These are phyloP conservation scores for Elephas maximus DNA, from an alignment of 2,113 vertebrate species.

Conservation along the genomic window DNA sequence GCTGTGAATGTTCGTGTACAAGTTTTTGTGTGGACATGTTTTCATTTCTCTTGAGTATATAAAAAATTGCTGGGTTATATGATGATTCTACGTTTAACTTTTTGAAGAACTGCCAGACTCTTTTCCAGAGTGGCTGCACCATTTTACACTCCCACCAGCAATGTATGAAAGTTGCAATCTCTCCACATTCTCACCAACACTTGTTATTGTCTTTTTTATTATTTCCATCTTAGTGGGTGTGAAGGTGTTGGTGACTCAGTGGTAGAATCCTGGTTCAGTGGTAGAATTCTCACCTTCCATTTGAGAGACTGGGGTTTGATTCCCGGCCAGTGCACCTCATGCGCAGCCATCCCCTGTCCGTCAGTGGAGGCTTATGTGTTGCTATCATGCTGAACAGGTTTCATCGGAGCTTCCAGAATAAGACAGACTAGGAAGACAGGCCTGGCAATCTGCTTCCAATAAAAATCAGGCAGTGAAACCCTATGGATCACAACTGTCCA, in stretches of 20 bases:
- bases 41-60: conserved; percentile 13
- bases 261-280: neutral
- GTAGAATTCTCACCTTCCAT: neutral
- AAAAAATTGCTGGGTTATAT: neutral
- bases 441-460: neutral
- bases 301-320: neutral
- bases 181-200: neutral
- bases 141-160: conserved; percentile 24
- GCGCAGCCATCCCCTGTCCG: neutral
- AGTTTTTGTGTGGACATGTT: neutral
- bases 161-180: neutral
- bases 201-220: neutral
- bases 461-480: neutral
- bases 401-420: neutral
- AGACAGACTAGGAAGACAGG: neutral
- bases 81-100: neutral
- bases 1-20: neutral
- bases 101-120: conserved; percentile 17
- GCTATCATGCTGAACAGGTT: neutral
- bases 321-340: neutral
- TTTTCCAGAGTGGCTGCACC: neutral
- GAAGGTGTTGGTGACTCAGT: neutral
- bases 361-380: neutral
- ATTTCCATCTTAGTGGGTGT: neutral
- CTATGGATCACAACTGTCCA: neutral